Evolutionary conservation across 1,140 invertebrate species (phyloP), one percentile per base, ranked within the genome.

Genomic region (Sycophaga agraensis): DNA sequence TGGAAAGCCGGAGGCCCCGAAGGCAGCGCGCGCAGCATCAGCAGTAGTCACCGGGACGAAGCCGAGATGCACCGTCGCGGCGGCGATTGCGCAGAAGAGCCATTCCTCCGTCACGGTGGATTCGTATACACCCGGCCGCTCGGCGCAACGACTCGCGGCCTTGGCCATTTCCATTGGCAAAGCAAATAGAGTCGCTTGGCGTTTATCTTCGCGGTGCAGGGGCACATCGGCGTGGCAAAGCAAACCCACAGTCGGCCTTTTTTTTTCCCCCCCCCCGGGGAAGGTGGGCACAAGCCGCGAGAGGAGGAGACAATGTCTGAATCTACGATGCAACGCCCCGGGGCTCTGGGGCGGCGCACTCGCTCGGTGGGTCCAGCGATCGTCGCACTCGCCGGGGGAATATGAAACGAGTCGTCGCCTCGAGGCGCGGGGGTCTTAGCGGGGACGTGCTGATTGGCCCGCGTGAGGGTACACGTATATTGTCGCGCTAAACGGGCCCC

Each of bases 381-480:
- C n/a, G n/a, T n/a, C n/a, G n/a, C n/a, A n/a, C n/a, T n/a, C n/a
- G n/a, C n/a, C n/a, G n/a, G n/a, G 8, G 1, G 9, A 16, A 14
- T 4, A 28, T 4, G 28, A 48, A 14, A 16, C 11, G 6, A 8
- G 19, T 22, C 8, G 19, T 12, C 11, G 42, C 6, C 3, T 0
- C 14, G 17, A 45, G 8, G 26, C 31, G 17, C 57, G 63, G 68
- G 43, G 64, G 67, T 70, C 37, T 50, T 59, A 68, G 67, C 68
- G 73, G 64, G 59, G 59, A 68, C 50, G 64, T 74, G 75, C 64
- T 76, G 71, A 76, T 76, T 77, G 63, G 66, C 68, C 57, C n/a
- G 58, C n/a, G n/a, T n/a, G n/a, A n/a, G n/a, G n/a, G n/a, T n/a
- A n/a, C 63, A 68, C 67, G 73, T 74, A 74, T 75, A 71, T 75